These are phyloP conservation scores for Eupithecia insigniata DNA, from an alignment of 2,888 invertebrate genomes.

Conservation along the genomic window DNA sequence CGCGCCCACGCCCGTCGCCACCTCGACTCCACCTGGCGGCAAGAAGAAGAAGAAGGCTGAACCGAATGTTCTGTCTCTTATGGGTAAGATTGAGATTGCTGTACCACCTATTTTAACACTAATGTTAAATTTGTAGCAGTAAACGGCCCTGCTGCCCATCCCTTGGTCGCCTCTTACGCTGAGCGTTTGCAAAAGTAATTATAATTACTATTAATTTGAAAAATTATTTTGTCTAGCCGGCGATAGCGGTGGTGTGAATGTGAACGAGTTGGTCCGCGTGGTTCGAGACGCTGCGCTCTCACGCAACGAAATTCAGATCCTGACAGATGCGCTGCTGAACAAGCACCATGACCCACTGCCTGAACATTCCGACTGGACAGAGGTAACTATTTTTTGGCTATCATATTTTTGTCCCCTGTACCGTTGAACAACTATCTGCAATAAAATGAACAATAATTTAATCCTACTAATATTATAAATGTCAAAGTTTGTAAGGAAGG, in stretches of 20 bases:
- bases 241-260: conserved; percentile 88
- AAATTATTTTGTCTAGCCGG: conserved; percentile 75
- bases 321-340: conserved; percentile 94
- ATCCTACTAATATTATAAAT: too few relatives aligned
- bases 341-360: conserved; percentile 92
- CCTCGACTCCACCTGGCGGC: conserved; percentile 63
- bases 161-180: not conserved
- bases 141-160: too few relatives aligned
- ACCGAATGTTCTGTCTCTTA: conserved; percentile 71
- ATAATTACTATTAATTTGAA: not conserved
- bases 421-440: too few relatives aligned
- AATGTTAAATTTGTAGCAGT: not conserved
- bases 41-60: conserved; percentile 77
- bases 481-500: too few relatives aligned
- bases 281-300: conserved; percentile 92
- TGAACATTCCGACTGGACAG: conserved; percentile 92
- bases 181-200: not conserved
- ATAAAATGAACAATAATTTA: too few relatives aligned
- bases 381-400: conserved; percentile 76
- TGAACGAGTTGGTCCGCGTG: conserved; percentile 88
- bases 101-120: not conserved
- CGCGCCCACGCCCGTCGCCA: conserved; percentile 43
- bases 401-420: too few relatives aligned
- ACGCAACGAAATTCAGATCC: conserved; percentile 93
- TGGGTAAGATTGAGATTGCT: conserved; percentile 65